Evolutionary conservation across 2,797 vertebrate species (phyloP).

Genomic region (Erpetoichthys calabaricus): DNA sequence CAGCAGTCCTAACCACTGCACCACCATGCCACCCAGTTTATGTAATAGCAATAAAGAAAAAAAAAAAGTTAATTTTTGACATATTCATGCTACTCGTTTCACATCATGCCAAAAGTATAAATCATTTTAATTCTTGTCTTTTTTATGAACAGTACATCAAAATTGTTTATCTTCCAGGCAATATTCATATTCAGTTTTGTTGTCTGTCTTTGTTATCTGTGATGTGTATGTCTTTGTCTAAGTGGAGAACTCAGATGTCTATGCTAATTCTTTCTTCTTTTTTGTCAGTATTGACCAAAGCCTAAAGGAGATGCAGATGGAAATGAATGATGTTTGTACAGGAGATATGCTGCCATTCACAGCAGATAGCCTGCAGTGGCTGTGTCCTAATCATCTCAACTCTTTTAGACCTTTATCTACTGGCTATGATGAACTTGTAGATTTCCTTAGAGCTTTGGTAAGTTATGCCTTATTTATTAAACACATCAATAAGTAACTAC

Average conservation of each 20-base stretch:
- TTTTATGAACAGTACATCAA: too few species aligned
- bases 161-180: conserved; percentile 2
- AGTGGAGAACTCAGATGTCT: too few species aligned
- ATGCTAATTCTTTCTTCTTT: conserved; percentile 9
- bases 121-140: too few species aligned
- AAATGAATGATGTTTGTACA: conserved; percentile 48
- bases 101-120: too few species aligned
- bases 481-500: not conserved
- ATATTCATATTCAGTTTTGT: conserved; percentile 15
- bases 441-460: conserved; percentile 81
- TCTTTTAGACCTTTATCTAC: conserved; percentile 41
- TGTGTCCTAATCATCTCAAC: conserved; percentile 44
- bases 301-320: conserved; percentile 64
- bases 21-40: too few species aligned
- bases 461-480: conserved; percentile 15
- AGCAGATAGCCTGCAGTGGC: conserved; percentile 64
- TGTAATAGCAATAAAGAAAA: too few species aligned
- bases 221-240: conserved; percentile 30
- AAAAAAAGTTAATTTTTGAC: too few species aligned
- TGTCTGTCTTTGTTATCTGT: conserved; percentile 53
- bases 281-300: conserved; percentile 65
- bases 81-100: too few species aligned
- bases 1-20: too few species aligned
- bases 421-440: conserved; percentile 54
- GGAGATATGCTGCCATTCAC: conserved; percentile 52